Evolutionary conservation across 2,888 invertebrate species (phyloP).

Genomic region (Chymomyza caudatula): DNA sequence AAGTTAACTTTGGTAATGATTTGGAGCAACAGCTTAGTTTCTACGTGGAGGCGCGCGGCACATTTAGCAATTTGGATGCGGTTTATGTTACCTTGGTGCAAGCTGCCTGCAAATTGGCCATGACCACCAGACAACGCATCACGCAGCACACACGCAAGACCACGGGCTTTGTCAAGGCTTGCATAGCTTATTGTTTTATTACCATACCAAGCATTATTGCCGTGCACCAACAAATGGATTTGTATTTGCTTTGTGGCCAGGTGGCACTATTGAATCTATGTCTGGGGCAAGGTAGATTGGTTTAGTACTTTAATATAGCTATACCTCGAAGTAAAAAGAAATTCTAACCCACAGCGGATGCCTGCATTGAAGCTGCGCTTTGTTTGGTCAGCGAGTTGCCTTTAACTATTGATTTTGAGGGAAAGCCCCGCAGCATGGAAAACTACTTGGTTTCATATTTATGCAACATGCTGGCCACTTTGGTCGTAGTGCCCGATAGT

Average conservation of each 20-base stretch:
- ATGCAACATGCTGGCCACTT: conserved; percentile 88
- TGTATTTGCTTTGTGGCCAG: conserved; percentile 93
- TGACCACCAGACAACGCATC: conserved; percentile 83
- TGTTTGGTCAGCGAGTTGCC: conserved; percentile 89
- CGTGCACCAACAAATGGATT: conserved; percentile 86
- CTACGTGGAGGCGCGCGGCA: conserved; percentile 93
- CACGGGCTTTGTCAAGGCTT: conserved; percentile 92
- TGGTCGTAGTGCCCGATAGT: conserved; percentile 92
- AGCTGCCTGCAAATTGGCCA: conserved; percentile 89
- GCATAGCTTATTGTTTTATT: conserved; percentile 96
- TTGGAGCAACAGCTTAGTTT: conserved; percentile 95
- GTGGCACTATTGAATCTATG: conserved; percentile 93
- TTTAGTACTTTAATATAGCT: neutral
- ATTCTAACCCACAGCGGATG: conserved; percentile 85
- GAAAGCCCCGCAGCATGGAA: conserved; percentile 86
- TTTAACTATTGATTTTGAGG: conserved; percentile 84
- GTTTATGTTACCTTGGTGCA: conserved; percentile 92
- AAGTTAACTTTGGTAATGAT: conserved; percentile 90
- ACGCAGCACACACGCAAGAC: conserved; percentile 88
- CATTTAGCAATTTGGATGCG: conserved; percentile 93
- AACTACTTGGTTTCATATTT: conserved; percentile 84
- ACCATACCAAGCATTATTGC: conserved; percentile 96
- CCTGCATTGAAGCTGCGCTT: conserved; percentile 94
- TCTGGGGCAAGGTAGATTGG: conserved; percentile 83
- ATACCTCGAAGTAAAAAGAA: neutral